A percentile compares a stretch with the other conserved stretches of the same genome.
phyloP scores from a whole-genome alignment of 2,113 vertebrate species.

The Alaudala cheleensis region DNA sequence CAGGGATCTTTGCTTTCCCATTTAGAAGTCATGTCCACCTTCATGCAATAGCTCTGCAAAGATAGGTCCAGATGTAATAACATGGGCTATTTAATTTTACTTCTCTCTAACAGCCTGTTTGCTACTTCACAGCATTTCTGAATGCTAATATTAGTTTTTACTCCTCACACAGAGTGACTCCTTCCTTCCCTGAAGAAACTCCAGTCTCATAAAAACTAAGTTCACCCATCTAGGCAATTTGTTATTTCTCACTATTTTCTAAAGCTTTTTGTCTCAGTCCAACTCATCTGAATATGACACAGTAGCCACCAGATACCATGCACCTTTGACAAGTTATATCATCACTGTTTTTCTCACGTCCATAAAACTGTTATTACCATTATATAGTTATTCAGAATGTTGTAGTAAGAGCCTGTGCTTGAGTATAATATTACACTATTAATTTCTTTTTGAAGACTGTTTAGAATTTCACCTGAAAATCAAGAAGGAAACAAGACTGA shows the following conservation, averaged over 20 bases:
- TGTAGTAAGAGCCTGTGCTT: background rate
- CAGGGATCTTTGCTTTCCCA: background rate
- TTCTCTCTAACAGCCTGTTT: background rate
- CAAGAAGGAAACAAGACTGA: background rate
- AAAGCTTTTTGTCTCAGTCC: background rate
- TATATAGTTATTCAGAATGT: background rate
- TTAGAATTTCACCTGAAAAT: background rate
- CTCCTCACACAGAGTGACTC: background rate
- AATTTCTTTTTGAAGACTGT: background rate
- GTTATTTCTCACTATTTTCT: background rate
- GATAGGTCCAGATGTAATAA: background rate
- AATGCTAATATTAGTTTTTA: background rate
- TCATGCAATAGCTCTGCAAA: background rate
- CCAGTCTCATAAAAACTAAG: background rate
- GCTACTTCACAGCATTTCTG: background rate
- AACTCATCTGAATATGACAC: background rate
- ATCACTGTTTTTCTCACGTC: background rate
- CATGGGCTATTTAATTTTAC: background rate
- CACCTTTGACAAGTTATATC: background rate
- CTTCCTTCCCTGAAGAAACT: background rate
- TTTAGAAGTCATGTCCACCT: background rate
- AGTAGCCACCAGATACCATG: background rate
- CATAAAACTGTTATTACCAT: background rate
- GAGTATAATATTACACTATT: background rate
- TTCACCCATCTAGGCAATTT: background rate